Conservation (phyloP, 2,113 vertebrate species). For the Protobothrops mucrosquamatus region DNA sequence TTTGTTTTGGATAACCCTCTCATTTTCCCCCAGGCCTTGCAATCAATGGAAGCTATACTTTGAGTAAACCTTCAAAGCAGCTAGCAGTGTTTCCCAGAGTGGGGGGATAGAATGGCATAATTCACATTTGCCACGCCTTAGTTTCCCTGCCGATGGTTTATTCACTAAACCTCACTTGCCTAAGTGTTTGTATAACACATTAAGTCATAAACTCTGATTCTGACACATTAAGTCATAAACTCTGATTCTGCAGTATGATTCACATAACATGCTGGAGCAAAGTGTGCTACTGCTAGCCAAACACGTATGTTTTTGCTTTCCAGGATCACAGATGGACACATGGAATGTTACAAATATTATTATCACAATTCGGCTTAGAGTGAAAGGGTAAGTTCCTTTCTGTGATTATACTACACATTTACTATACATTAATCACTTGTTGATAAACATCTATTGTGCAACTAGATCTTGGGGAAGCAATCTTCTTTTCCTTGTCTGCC, state of each 20-base stretch:
- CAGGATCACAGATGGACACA: neutral
- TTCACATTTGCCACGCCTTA: neutral
- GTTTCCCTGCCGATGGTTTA: neutral
- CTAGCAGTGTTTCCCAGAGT: neutral
- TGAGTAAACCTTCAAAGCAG: neutral
- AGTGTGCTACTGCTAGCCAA: neutral
- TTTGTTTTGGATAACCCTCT: neutral
- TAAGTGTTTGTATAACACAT: neutral
- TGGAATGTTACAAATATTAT: neutral
- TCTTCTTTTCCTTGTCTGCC: neutral
- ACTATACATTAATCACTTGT: neutral
- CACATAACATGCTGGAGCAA: neutral
- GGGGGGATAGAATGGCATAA: neutral
- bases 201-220: neutral
- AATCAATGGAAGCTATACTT: neutral
- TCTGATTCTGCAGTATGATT: neutral
- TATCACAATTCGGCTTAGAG: neutral
- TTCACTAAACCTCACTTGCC: neutral
- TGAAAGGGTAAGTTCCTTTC: neutral
- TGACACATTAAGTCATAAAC: neutral
- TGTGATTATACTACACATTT: neutral
- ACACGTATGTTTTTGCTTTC: neutral
- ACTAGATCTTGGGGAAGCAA: neutral
- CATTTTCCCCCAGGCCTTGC: no score
- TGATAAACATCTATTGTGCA: neutral